Percentiles rank a stretch among this genome's conserved stretches.
Conservation (phyloP, 2,113 vertebrate species). For the Pseudopipra pipra region DNA sequence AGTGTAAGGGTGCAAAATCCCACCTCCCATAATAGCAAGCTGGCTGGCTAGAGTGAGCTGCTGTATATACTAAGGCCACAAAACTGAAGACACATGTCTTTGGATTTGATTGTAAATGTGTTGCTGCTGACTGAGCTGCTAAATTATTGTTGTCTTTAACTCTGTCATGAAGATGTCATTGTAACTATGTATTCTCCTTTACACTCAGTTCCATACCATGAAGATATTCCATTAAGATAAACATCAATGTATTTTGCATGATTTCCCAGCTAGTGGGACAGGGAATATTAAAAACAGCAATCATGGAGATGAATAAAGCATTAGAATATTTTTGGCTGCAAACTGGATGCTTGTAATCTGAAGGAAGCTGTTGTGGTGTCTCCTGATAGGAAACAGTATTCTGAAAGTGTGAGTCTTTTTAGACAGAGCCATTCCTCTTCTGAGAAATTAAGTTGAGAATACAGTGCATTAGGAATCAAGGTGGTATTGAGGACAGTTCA, state of each 20-base stretch:
- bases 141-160: not conserved
- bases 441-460: not conserved
- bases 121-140: not conserved
- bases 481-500: not conserved
- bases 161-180: not conserved
- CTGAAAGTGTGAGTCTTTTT: not conserved
- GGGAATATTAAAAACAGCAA: not conserved
- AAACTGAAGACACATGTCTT: not conserved
- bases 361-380: not conserved
- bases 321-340: not conserved
- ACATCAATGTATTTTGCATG: not conserved
- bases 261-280: not conserved
- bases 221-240: not conserved
- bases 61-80: rapidly evolving
- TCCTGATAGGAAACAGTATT: not conserved
- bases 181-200: not conserved
- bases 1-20: not conserved
- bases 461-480: not conserved
- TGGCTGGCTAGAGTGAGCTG: not conserved
- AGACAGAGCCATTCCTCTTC: not conserved
- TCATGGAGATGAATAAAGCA: not conserved
- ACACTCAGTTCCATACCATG: not conserved
- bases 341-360: not conserved
- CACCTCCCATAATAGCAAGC: not conserved
- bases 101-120: not conserved